Evolutionary conservation across 1,140 invertebrate genomes (phyloP), one percentile per base, ranked within the genome.

Genomic region (Leptopilina boulardi): DNA sequence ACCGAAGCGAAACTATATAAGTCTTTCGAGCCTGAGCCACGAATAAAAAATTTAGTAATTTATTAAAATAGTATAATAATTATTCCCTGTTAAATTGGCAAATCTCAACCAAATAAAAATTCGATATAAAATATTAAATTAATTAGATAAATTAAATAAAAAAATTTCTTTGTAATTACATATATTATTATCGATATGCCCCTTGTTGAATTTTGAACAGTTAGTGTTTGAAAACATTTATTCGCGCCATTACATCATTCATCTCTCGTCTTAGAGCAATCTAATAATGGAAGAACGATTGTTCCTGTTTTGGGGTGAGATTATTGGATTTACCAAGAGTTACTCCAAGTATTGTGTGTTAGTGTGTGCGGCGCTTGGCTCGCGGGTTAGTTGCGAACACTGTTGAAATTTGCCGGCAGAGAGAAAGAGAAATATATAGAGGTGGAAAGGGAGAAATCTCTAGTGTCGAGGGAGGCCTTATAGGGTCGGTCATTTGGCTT

Each of bases 401-500:
- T 34, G 6, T 34, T 2, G 30, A 34, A 34, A 34, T 3, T 34
- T 2, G 30, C 2, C 2, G 30, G 30, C 2, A 34, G 30, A 34
- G 30, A 34, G 30, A 34, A 34, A 34, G 30, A 34, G 30, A 34
- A 6, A 34, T 2, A n/a, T n/a, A 34, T 2, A 34, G 30, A 34
- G 30, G 30, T 2, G 30, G 30, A n/a, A n/a, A 30, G 73, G 72
- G 78, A 72, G 80, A 81, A 74, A 73, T 81, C 78, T 54, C 71
- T 51, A 74, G 80, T 54, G 75, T 80, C 77, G 73, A 80, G 83
- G 80, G 77, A 75, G 82, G 79, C 80, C 78, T 82, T 76, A n/a
- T n/a, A 81, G 79, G 79, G 74, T 83, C 83, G 87, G 89, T 91
- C 89, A 91, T 91, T 91, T 91, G 87, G 89, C 87, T 90, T 91